phyloP scores from a whole-genome alignment of 2,888 invertebrate genomes.

The Flexamia atlantica region DNA sequence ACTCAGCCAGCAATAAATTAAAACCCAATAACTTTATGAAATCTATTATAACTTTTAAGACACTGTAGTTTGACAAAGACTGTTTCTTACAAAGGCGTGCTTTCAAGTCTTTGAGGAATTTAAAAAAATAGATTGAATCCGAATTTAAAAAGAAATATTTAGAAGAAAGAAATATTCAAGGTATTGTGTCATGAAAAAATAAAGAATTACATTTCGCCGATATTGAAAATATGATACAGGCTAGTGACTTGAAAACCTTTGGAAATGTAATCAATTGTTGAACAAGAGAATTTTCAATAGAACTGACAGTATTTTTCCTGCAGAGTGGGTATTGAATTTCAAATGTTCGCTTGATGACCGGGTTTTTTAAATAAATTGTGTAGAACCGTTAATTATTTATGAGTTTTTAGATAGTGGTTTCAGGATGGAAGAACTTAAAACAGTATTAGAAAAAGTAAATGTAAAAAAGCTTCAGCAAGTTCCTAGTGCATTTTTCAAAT shows the following conservation, averaged over 20 bases:
- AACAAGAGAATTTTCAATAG: background rate
- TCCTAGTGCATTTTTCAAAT: constrained; percentile 49
- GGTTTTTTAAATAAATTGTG: background rate
- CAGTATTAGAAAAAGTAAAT: background rate
- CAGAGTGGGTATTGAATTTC: constrained; percentile 36
- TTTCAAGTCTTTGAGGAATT: too few species aligned
- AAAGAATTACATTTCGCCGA: too few species aligned
- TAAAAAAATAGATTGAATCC: too few species aligned
- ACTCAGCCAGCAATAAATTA: background rate
- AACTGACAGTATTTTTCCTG: background rate
- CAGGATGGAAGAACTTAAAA: background rate
- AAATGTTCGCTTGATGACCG: background rate
- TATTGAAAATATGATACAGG: background rate
- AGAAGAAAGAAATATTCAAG: too few species aligned
- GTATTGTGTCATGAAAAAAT: too few species aligned
- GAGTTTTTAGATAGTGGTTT: background rate
- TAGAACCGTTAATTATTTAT: constrained; percentile 26
- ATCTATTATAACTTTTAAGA: background rate
- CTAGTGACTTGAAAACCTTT: background rate
- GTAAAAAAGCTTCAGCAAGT: constrained; percentile 51
- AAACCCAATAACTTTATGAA: background rate
- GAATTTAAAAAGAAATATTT: too few species aligned
- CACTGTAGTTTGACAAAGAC: too few species aligned
- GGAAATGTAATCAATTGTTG: background rate
- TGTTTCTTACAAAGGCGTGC: too few species aligned